Base-by-base conservation (phyloP, 2,888 invertebrate species). In the Caenorhabditis plicata region DNA sequence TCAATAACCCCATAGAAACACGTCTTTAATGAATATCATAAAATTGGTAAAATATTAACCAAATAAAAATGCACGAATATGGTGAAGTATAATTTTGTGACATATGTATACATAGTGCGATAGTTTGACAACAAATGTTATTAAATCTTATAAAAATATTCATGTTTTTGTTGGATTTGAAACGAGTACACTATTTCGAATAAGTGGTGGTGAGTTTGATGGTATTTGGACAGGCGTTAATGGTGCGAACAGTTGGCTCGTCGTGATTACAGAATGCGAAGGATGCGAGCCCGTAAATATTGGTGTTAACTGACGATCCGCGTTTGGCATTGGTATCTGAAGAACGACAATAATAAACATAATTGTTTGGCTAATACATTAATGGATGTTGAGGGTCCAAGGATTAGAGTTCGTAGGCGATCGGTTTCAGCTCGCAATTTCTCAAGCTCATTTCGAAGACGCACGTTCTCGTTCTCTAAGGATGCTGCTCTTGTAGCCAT, bases 401-500 rank as follows among this genome's bases (percentile, higher is more conserved):
- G 26, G 15, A 68, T 61, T 43, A 68, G 39, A 2, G 58, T 42
- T 43, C 64, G 45, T 32, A 68, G 31, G 35, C 62, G 57, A 36
- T 68, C 68, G 13, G 68, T 69, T 44, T 69, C 68, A 3, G 53
- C 61, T 45, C 68, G 41, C 13, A 69, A 40, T 36, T 61, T 47
- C 20, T 69, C 65, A 25, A 69, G 32, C 41, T 69, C 66, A 7
- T 54, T 53, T 1, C 68, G 54, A 8, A 80, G 56, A 3, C 88
- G 87, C 20, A 89, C 85, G 82, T 91, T 89, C 82, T 92, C 91
- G 72, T 89, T 88, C 81, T 93, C 91, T 17, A 94, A 84, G 74
- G 88, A 90, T 0, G 90, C 89, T 1, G 91, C 91, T 51, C 91
- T 85, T 38, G 92, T 88, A 0, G 93, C 92, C 52, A 93, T 88